Percentiles rank a stretch among this genome's conserved stretches.
Evolutionary conservation across 2,888 invertebrate species (phyloP).

Genomic region (Chrysomela aeneicollis): DNA sequence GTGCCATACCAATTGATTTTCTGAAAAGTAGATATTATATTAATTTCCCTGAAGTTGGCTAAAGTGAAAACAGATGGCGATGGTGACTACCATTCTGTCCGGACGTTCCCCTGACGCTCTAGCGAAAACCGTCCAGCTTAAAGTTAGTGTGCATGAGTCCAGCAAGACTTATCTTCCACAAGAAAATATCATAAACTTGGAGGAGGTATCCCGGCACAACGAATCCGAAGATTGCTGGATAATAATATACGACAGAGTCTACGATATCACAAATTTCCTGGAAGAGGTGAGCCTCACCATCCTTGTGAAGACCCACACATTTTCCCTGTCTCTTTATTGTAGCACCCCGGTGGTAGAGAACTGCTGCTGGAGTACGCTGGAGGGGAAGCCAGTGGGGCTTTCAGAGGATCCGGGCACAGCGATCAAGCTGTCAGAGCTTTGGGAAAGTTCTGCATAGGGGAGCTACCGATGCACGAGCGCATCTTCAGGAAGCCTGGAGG

Average conservation of each 20-base stretch:
- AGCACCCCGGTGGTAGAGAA: conserved; percentile 88
- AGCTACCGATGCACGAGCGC: conserved; percentile 75
- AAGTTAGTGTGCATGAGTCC: neutral
- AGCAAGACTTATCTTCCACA: neutral
- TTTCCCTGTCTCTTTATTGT: too few relatives aligned
- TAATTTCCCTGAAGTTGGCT: neutral
- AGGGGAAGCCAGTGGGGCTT: conserved; percentile 83
- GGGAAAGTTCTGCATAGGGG: conserved; percentile 76
- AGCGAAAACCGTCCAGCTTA: conserved; percentile 15
- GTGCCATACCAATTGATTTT: neutral
- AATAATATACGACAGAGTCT: conserved; percentile 83
- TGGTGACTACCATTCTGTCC: neutral
- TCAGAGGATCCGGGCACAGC: conserved; percentile 83
- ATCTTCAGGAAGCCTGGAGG: conserved; percentile 68
- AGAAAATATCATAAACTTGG: conserved; percentile 68
- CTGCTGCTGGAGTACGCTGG: conserved; percentile 85
- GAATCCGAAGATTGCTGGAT: conserved; percentile 81
- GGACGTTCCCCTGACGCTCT: conserved; percentile 19
- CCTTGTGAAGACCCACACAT: too few relatives aligned
- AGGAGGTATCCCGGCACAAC: conserved; percentile 81
- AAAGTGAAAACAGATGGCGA: conserved; percentile 16
- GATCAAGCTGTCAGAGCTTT: conserved; percentile 71
- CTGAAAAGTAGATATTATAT: neutral
- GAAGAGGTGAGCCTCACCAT: conserved; percentile 65
- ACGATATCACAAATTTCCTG: conserved; percentile 80